Evolutionary conservation across 2,888 invertebrate genomes (phyloP).

Genomic region (Cheilosia urbana): DNA sequence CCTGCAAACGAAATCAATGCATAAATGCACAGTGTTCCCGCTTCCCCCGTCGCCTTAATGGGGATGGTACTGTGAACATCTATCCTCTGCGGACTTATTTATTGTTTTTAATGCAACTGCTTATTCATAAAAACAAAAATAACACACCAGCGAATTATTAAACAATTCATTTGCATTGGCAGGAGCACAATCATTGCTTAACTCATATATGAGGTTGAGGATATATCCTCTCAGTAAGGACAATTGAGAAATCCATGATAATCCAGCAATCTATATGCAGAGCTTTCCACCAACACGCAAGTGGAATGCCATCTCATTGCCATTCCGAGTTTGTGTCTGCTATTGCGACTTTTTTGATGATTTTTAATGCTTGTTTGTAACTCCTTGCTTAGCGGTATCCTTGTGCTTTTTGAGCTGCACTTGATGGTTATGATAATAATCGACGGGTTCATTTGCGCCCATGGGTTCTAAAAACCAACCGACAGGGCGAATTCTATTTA

Average conservation of each 20-base stretch:
- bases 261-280: background rate
- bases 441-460: too few relatives aligned
- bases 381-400: too few relatives aligned
- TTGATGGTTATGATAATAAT: too few relatives aligned
- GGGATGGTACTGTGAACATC: constrained; percentile 1
- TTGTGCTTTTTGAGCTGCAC: too few relatives aligned
- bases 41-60: background rate
- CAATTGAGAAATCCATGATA: background rate
- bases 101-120: constrained; percentile 20
- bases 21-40: constrained; percentile 4
- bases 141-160: background rate
- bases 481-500: too few relatives aligned
- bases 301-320: background rate
- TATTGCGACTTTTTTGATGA: too few relatives aligned
- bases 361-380: too few relatives aligned
- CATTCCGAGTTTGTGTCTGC: background rate
- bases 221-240: background rate
- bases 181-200: constrained; percentile 3
- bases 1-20: constrained; percentile 5
- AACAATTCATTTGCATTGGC: constrained; percentile 11
- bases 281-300: background rate
- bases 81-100: constrained; percentile 33
- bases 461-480: too few relatives aligned
- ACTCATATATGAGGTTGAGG: too few relatives aligned
- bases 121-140: constrained; percentile 27